A percentile compares a stretch with the other conserved stretches of the same genome.
Evolutionary conservation across 2,113 vertebrate species (phyloP).

Genomic region (Heterotis niloticus): DNA sequence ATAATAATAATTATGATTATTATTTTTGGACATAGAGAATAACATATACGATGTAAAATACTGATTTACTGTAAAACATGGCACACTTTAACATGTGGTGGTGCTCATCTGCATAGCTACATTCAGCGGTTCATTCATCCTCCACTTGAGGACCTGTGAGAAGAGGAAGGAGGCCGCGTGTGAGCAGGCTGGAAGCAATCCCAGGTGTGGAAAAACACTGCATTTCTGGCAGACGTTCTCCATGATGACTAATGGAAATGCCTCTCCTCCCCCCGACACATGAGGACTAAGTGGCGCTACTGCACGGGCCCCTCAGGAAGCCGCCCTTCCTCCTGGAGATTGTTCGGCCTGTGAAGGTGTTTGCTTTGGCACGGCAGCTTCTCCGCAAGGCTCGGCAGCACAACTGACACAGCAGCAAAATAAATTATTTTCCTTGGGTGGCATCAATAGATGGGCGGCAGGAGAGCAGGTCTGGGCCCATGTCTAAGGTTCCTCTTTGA

Average conservation of each 20-base stretch:
- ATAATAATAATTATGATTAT: too few relatives aligned
- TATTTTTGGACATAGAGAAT: too few relatives aligned
- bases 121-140: background rate
- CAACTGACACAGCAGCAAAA: constrained; percentile 55
- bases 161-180: background rate
- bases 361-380: constrained; percentile 6
- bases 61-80: too few relatives aligned
- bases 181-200: too few relatives aligned
- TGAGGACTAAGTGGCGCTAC: constrained; percentile 26
- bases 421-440: constrained; percentile 66
- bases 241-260: constrained; percentile 41
- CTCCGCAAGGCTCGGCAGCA: constrained; percentile 22
- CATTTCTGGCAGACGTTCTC: background rate
- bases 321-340: background rate
- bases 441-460: constrained; percentile 54
- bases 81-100: too few relatives aligned
- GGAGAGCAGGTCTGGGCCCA: constrained; percentile 48
- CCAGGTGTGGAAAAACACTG: constrained; percentile 46
- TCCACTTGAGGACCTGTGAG: too few relatives aligned
- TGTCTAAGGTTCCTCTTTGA: constrained; percentile 57
- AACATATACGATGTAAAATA: too few relatives aligned
- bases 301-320: constrained; percentile 32
- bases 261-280: constrained; percentile 37
- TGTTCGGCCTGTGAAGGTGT: background rate
- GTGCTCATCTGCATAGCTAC: background rate